Base-by-base conservation (phyloP, 1,140 invertebrate genomes). In the Phymastichus coffea region DNA sequence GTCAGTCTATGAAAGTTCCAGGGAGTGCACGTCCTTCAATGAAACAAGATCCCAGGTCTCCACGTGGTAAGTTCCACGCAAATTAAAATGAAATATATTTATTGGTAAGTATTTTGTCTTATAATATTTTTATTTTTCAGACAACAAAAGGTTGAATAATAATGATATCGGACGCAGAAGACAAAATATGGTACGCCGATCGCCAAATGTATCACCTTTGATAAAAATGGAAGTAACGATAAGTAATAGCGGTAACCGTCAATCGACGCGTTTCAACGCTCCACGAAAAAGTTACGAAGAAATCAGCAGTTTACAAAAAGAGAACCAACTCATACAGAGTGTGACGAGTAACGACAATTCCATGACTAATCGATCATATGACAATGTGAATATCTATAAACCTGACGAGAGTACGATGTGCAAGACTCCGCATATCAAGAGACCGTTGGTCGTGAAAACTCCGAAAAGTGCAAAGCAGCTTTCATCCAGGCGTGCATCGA, bases 381-480 rank as follows among this genome's bases (percentile, higher is more conserved):
- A 53, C 1, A 22, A 53, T 3, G 12, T 67, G 3, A 70, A 63
- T 57, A 37, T 59, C n/a, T 68, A 68, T 15, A 71, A 71, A 23
- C 28, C 58, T 1, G 66, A 69, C 37, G n/a, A 43, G 4, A 72
- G 51, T 19, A 10, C 55, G 10, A 28, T 52, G 0, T 73, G 67
- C 46, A 80, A 68, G 58, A 79, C 78, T 0, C 78, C 78, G 1
- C 74, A 74, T 17, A 80, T 80, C 17, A 80, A 80, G 30, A 74
- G 72, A 56, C 71, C 75, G 3, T 66, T 80, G 19, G 64, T 69
- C n/a, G 53, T 73, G 1, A 78, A 74, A 47, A 79, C 77, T 1
- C 77, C 78, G 2, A 75, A 69, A 48, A 79, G 75, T 56, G 68
- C 71, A 0, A 77, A 73, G 49, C 63, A 67, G 4, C 56, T 80